A percentile compares a stretch with the other conserved stretches of the same genome.
These are phyloP conservation scores for Archocentrus centrarchus DNA, from an alignment of 2,113 vertebrate species.

Conservation along the genomic window DNA sequence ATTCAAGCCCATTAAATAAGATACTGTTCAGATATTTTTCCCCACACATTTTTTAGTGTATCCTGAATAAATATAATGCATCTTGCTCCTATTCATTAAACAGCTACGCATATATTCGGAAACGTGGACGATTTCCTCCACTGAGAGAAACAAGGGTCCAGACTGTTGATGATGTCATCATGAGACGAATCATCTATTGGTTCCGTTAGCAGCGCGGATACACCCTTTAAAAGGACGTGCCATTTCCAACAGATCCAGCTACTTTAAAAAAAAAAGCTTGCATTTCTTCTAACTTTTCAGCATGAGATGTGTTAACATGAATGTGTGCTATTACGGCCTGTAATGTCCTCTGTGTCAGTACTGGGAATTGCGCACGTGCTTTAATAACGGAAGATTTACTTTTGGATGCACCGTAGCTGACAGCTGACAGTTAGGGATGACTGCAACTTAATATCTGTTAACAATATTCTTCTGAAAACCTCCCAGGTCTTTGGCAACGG, in stretches of 20 bases:
- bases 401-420: constrained; percentile 9
- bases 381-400: neutral
- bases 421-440: constrained; percentile 11
- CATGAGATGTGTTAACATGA: neutral
- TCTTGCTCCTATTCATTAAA: neutral
- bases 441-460: constrained; percentile 28
- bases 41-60: neutral
- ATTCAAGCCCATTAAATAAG: too few relatives aligned
- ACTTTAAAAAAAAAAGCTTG: neutral
- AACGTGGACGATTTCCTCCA: neutral
- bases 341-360: neutral
- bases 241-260: neutral
- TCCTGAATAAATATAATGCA: neutral
- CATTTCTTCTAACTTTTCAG: neutral
- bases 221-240: neutral
- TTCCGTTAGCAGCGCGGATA: constrained; percentile 11
- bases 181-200: constrained; percentile 25
- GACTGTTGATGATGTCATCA: constrained; percentile 27
- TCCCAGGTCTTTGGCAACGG: constrained; percentile 8
- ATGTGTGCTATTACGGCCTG: neutral
- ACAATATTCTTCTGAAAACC: neutral
- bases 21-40: neutral
- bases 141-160: neutral
- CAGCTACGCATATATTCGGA: neutral
- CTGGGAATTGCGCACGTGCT: constrained; percentile 2